These are phyloP conservation scores for Abramis brama DNA, from an alignment of 2,113 vertebrate genomes.

Conservation along the genomic window DNA sequence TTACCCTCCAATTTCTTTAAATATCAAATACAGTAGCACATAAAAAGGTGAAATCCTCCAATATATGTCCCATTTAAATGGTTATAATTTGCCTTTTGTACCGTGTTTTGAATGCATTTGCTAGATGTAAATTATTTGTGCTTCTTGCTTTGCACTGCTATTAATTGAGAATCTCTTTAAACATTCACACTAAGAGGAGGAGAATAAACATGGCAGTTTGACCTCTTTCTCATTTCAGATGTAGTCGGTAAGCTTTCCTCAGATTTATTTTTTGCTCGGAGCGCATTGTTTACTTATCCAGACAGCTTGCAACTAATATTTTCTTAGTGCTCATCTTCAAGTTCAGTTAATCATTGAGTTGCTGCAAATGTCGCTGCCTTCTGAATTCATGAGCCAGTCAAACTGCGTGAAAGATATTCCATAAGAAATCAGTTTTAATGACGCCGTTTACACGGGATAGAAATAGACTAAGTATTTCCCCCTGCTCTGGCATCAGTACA, in stretches of 20 bases:
- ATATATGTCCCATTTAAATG: neutral
- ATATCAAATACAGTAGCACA: neutral
- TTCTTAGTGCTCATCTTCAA: slow-evolving; percentile 4
- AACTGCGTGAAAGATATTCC: neutral
- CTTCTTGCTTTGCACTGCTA: neutral
- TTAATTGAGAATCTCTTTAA: neutral
- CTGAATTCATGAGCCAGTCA: neutral
- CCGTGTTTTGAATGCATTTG: neutral
- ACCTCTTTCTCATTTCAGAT: slow-evolving; percentile 25
- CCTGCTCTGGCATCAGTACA: neutral
- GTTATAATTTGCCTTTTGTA: neutral
- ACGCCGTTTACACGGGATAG: neutral
- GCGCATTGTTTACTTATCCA: slow-evolving; percentile 13
- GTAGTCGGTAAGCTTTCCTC: neutral
- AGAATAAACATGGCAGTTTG: neutral
- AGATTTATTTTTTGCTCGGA: neutral
- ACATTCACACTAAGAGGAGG: neutral
- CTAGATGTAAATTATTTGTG: neutral
- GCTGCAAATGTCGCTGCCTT: slow-evolving; percentile 3
- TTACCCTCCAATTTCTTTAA: neutral
- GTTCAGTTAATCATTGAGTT: slow-evolving; percentile 5
- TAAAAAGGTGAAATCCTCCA: neutral
- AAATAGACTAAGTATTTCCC: slow-evolving; percentile 11
- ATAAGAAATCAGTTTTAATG: neutral
- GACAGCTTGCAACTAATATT: slow-evolving; percentile 21